These are phyloP conservation scores for Opisthocomus hoazin DNA, from an alignment of 2,113 vertebrate species.

Conservation along the genomic window DNA sequence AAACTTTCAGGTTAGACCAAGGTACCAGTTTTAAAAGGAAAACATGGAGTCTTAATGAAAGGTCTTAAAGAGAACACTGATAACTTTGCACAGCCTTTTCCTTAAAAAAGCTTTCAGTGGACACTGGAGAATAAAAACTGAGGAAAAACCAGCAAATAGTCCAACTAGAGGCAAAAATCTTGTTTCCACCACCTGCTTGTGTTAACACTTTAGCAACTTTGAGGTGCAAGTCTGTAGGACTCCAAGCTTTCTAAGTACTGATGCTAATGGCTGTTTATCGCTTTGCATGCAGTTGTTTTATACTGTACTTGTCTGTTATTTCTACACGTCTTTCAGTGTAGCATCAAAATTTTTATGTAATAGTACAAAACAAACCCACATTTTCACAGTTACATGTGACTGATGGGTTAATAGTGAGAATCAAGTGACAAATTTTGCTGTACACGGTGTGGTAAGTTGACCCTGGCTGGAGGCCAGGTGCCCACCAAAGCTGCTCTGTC, in stretches of 20 bases:
- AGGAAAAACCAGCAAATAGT: background rate
- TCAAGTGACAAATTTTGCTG: background rate
- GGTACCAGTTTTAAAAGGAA: background rate
- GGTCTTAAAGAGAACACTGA: background rate
- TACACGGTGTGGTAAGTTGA: too few relatives aligned
- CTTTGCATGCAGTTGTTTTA: background rate
- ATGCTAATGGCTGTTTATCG: background rate
- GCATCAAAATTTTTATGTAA: background rate
- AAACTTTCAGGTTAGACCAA: background rate
- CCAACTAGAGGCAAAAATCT: background rate
- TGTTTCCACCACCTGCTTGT: background rate
- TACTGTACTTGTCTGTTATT: background rate
- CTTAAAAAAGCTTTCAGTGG: background rate
- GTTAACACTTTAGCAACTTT: background rate
- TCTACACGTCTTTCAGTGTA: background rate
- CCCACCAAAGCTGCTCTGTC: too few relatives aligned
- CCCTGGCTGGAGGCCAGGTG: too few relatives aligned
- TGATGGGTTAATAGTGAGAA: background rate
- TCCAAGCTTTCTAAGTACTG: background rate
- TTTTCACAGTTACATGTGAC: background rate
- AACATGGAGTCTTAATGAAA: background rate
- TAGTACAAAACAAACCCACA: background rate
- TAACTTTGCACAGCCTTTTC: background rate
- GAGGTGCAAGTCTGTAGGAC: background rate
- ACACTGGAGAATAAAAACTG: background rate